Conservation (phyloP, 2,888 invertebrate species). For the Drosophila colorata region DNA sequence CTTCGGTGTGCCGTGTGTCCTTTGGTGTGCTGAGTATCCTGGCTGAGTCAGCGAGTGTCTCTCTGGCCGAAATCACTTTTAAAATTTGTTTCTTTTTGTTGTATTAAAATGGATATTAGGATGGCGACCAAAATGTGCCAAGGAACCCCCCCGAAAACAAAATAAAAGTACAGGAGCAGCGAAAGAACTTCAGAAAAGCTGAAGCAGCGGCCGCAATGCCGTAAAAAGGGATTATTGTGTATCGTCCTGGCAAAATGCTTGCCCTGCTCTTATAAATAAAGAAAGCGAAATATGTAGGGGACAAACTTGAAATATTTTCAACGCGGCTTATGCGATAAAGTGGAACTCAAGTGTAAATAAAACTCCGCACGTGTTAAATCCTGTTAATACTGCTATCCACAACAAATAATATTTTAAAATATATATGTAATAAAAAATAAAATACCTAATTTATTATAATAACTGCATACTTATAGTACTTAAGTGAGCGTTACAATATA, state of each 20-base stretch:
- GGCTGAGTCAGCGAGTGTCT: conserved; percentile 49
- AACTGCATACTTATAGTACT: background rate
- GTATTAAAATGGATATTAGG: conserved; percentile 58
- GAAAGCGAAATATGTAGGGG: conserved; percentile 1
- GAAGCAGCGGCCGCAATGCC: conserved; percentile 48
- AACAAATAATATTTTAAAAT: conserved; percentile 17
- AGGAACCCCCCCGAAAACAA: conserved; percentile 18
- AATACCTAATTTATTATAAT: conserved; percentile 33
- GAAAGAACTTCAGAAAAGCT: conserved; percentile 28
- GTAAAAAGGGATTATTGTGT: conserved; percentile 75
- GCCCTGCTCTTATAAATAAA: conserved; percentile 9
- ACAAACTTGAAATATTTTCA: conserved; percentile 49
- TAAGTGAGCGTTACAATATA: background rate
- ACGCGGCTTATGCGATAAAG: conserved; percentile 68
- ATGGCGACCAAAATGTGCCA: conserved; percentile 35
- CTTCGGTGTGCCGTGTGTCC: conserved; percentile 7
- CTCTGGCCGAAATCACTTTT: conserved; percentile 60
- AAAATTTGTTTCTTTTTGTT: conserved; percentile 61
- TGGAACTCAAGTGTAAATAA: conserved; percentile 66
- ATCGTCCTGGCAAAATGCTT: conserved; percentile 32
- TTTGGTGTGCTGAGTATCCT: conserved; percentile 33
- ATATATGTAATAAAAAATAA: background rate
- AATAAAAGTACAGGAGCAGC: conserved; percentile 14
- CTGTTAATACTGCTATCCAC: conserved; percentile 5
- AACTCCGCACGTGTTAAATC: conserved; percentile 61